Conservation (phyloP, 2,888 invertebrate species). For the Megaustenia siamemsis region DNA sequence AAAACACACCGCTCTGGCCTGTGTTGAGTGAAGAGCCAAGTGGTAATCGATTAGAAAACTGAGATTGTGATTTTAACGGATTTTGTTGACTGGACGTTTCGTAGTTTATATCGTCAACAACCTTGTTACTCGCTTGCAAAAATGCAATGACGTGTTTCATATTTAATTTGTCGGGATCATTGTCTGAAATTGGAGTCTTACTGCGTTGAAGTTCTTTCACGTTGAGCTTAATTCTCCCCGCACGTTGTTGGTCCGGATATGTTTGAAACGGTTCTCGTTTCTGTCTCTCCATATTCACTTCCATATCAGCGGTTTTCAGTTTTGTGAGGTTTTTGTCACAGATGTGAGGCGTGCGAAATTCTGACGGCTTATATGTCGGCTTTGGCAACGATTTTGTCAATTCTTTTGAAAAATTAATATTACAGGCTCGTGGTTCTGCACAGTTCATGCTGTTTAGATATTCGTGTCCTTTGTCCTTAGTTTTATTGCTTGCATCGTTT, state of each 20-base stretch:
- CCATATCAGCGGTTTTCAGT: conserved; percentile 63
- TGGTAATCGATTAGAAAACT: neutral
- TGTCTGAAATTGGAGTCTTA: conserved; percentile 70
- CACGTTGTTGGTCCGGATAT: neutral
- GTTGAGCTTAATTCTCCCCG: conserved; percentile 66
- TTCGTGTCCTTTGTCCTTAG: neutral
- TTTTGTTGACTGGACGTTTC: neutral
- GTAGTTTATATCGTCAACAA: conserved; percentile 19
- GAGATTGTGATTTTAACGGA: neutral
- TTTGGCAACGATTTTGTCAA: conserved; percentile 58
- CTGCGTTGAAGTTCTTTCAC: conserved; percentile 70
- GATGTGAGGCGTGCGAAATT: conserved; percentile 56
- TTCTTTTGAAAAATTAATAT: neutral
- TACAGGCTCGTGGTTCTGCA: neutral
- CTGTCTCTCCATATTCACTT: conserved; percentile 56
- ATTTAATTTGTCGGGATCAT: conserved; percentile 73
- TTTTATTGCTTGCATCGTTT: conserved; percentile 46
- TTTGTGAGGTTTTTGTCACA: conserved; percentile 63
- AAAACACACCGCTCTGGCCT: neutral
- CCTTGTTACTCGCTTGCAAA: conserved; percentile 61
- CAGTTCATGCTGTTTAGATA: neutral
- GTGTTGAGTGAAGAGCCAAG: neutral
- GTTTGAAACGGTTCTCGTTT: neutral
- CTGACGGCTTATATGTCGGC: conserved; percentile 59
- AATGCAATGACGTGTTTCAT: conserved; percentile 73